Evolutionary conservation across 2,797 vertebrate genomes (phyloP), one percentile per base, ranked within the genome.

Genomic region (Mormyrops boulengeri): DNA sequence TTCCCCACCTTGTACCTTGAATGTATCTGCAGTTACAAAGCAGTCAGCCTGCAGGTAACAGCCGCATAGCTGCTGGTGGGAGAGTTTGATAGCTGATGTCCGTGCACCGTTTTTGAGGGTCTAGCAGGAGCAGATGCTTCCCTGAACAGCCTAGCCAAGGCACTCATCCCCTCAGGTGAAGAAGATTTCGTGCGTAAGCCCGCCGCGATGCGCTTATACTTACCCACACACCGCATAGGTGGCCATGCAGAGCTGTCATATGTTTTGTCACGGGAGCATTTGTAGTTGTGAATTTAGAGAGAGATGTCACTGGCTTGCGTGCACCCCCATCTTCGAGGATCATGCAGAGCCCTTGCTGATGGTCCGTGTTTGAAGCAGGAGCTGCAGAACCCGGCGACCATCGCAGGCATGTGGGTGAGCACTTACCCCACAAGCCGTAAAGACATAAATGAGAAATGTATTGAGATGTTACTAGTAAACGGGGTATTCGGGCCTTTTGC

Each of bases 51-150:
- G 12, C 41, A 77, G 14, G 69, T 38, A 38, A 38, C 69, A 77
- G 11, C 44, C 41, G 80, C 80, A 47, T 84, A 50, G 41, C n/a
- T 49, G 41, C 41, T 84, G 47, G 12, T 49, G 8, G 80, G 80
- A 30, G 47, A 26, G n/a, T 22, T n/a, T 26, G 41, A 66, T 26
- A 57, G 49, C 47, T 49, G 9, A 30, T 88, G 49, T 8, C 41
- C 19, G 19, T 85, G 84, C 84, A 14, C 12, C 82, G 84, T 66
- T 38, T 49, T 47, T 86, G 82, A 57, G 49, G 22, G 60, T 89
- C 57, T 50, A 82, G 82, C 82, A 86, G 53, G 53, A 62, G 89
- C 89, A 86, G 89, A 57, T 66, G 89, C 55, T 9, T 62, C 77
- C n/a, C 77, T 44, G 19, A 86, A 69, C 44, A 82, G 17, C 44